Base-by-base conservation (phyloP, 2,888 invertebrate genomes). In the Orthonevra nobilis region DNA sequence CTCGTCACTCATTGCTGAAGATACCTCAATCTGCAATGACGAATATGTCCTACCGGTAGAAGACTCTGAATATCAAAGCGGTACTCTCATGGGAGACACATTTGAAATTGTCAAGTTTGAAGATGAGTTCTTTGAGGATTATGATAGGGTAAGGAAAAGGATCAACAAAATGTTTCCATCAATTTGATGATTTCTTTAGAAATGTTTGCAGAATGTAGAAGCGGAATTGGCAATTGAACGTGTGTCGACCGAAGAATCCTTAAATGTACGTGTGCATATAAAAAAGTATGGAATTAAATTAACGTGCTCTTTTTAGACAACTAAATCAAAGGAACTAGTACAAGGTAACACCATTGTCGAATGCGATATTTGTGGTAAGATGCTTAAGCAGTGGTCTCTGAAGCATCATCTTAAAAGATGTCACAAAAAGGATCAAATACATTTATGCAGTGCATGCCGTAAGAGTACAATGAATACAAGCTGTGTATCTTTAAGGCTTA, bases 361-460 rank as follows among this genome's bases (percentile, higher is more conserved):
- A 28, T 81, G 81, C 28, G 14, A 48, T 0, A 26, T 46, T 26
- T 81, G 81, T 14, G 61, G 50, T 2, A 81, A 81, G 14, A 9
- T 28, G 4, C 32, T 81, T 4, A 81, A 77, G 10, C 48, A 56
- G 3, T 50, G 70, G 34, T 81, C 81, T 3, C 9, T 81, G 10
- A 60, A 56, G 15, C 69, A 70, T 38, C 81, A 81, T n/a, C 6
- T 54, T 0, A 69, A 48, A 9, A 60, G 81, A 54, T 81, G 69
- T 6, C 66, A 72, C 14, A 42, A 61, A 38, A 50, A 50, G 7
- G 60, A 56, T 1, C 64, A 66, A 30, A 2, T 52, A 10, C 28
- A 64, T 38, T 56, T 81, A 2, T 81, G 81, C 36, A 81, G 64
- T 44, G 64, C 81, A 1, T 81, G 81, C 20, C 77, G 81, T 81